Conservation (phyloP, 2,797 vertebrate species). For the Chiroxiphia lanceolata region DNA sequence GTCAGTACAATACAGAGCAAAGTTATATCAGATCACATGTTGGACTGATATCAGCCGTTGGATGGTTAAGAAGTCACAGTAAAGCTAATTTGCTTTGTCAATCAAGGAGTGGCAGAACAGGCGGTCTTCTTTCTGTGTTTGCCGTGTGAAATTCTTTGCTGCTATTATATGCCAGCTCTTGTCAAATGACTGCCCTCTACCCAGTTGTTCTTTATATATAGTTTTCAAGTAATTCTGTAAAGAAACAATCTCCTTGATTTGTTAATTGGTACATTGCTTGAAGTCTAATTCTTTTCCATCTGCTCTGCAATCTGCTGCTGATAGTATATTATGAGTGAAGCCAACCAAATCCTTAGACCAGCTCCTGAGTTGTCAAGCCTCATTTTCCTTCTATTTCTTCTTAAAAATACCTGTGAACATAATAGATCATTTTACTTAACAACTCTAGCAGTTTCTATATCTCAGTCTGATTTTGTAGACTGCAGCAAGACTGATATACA, state of each 20-base stretch:
- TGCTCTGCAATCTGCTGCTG: constrained; percentile 60
- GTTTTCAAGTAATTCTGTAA: constrained; percentile 7
- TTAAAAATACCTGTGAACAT: background rate
- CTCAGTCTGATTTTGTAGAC: background rate
- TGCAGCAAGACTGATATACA: background rate
- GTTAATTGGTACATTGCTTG: constrained; percentile 44
- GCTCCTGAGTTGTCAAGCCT: background rate
- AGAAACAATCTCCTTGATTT: constrained; percentile 1
- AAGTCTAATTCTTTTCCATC: constrained; percentile 57
- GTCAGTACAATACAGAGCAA: background rate
- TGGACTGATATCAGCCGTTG: background rate
- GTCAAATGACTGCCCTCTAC: constrained; percentile 24
- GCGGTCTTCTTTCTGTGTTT: background rate
- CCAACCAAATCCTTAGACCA: constrained; percentile 5
- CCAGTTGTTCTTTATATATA: background rate
- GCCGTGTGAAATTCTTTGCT: background rate
- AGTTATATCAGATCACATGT: background rate
- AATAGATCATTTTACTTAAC: background rate
- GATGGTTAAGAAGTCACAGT: background rate
- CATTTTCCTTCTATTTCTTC: background rate
- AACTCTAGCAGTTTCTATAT: background rate
- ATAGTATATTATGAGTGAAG: background rate
- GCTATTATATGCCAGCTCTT: background rate
- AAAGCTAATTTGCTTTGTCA: background rate
- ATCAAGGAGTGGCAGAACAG: background rate